Evolutionary conservation across 53 echinoderm and acorn worm genomes (phyloP), one percentile per base, ranked within the genome.

Genomic region (Holothuria scabra): DNA sequence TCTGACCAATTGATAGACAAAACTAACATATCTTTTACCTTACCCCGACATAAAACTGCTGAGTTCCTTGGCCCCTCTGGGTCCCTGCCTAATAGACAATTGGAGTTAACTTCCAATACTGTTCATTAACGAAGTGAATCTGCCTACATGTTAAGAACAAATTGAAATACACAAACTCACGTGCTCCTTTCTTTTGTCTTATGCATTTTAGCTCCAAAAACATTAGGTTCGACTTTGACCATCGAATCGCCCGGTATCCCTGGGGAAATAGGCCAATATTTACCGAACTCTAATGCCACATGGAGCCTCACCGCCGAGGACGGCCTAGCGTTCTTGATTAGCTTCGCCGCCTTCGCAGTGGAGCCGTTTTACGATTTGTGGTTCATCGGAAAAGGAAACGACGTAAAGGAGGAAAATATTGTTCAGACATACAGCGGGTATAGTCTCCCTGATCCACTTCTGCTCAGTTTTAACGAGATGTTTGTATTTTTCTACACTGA

Each of bases 361-460:
- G 69, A 69, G 21, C 34, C n/a, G 22, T 30, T 37, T 34, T 69
- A 69, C 69, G 69, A 69, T 22, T 22, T 69, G 5, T 69, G 69
- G 69, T 69, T 37, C 69, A 22, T 69, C 31, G 69, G 69, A 37
- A 12, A 32, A 22, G 69, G 34, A 14, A 18, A 16, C 16, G 18
- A 52, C 2, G 0, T 52, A 3, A 34, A 69, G 1, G 65, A 28
- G 28, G 28, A 28, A 18, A 16, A 28, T 65, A 7, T 31, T 3
- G 2, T 28, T 2, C 12, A 31, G 4, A 65, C 65, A 5, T 28
- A 13, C 31, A 37, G 41, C 6, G 69, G 69, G 18, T 37, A 19
- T 21, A 20, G 8, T 69, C 30, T 33, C 2, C 30, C n/a, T 34
- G 69, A 69, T 5, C 69, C 69, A 21, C 41, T 69, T 21, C 31